Evolutionary conservation across 2,888 invertebrate genomes (phyloP).

Genomic region (Tetrapedia diversipes): DNA sequence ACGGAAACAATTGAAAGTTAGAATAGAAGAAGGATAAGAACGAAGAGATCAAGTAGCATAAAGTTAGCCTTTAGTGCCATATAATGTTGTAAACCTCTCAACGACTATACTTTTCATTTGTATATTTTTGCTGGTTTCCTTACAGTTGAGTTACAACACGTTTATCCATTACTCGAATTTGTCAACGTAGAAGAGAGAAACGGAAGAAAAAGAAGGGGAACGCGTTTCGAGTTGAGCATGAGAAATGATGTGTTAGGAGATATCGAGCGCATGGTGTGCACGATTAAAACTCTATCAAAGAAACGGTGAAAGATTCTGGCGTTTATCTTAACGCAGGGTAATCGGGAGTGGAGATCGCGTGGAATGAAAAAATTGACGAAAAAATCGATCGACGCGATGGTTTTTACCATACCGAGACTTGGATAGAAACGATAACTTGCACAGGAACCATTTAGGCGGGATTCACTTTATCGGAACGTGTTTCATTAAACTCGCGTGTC

Average conservation of each 20-base stretch:
- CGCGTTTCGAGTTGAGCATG: not conserved
- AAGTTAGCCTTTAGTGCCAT: constrained; percentile 42
- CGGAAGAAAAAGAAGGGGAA: not conserved
- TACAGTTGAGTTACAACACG: too few species aligned
- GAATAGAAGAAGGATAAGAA: not conserved
- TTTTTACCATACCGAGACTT: constrained; percentile 5
- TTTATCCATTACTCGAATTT: too few species aligned
- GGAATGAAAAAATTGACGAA: not conserved
- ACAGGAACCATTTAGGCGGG: constrained; percentile 31
- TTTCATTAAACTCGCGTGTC: constrained; percentile 72
- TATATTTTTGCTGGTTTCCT: too few species aligned
- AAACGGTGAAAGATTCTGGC: too few species aligned
- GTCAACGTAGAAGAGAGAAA: not conserved
- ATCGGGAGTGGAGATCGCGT: not conserved
- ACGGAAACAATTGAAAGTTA: not conserved
- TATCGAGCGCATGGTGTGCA: too few species aligned
- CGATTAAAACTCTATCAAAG: too few species aligned
- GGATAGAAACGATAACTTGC: not conserved
- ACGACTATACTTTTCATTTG: not conserved
- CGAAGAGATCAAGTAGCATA: too few species aligned
- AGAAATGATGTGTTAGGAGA: not conserved
- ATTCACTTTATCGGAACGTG: constrained; percentile 74
- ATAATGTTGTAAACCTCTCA: constrained; percentile 6
- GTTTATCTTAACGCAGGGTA: not conserved
- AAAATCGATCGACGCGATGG: not conserved